Base-by-base conservation (phyloP, 2,888 invertebrate species). In the Leistus spinibarbis region DNA sequence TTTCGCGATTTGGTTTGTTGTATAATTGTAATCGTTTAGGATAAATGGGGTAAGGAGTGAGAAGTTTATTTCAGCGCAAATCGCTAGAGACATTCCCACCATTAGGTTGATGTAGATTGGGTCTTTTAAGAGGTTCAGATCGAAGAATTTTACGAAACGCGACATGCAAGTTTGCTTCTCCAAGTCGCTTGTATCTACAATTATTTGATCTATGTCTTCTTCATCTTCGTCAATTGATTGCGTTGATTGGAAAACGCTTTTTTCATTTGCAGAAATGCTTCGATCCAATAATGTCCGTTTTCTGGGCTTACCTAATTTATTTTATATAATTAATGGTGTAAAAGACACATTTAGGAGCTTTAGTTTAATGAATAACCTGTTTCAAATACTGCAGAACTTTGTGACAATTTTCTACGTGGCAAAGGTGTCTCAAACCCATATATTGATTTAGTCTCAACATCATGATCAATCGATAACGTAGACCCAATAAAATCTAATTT, bases 41-140 rank as follows among this genome's bases (percentile, higher is more conserved):
- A 93, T 92, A 65, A 92, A 90, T 1, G 92, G 92, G 3, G 91
- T 87, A 65, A 92, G 80, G 13, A 91, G 81, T 0, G 91, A 90
- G 81, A 93, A 93, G 80, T 92, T 92, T 0, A 91, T 87, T 82
- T 93, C 93, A 0, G 91, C 91, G 80, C 91, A 91, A 5, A 91
- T 87, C 0, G 91, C 92, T 53, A 92, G 82, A 0, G 92, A 90
- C 82, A 92, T 85, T 16, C 92, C 92, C 63, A 91, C 76, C 86
- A 91, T 88, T 77, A 92, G 90, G 79, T 90, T 92, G 0, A 92
- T 88, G 81, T 91, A 93, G 78, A 90, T 86, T 22, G 90, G 90
- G 84, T 93, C 92, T 77, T 85, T 88, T n/a, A 93, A 82, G 60
- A 93, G 85, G 57, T 89, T 89, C 69, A 93, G 84, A 83, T 92